These are phyloP conservation scores for Scaptomyza graminum DNA, from an alignment of 1,140 invertebrate genomes.

Conservation along the genomic window DNA sequence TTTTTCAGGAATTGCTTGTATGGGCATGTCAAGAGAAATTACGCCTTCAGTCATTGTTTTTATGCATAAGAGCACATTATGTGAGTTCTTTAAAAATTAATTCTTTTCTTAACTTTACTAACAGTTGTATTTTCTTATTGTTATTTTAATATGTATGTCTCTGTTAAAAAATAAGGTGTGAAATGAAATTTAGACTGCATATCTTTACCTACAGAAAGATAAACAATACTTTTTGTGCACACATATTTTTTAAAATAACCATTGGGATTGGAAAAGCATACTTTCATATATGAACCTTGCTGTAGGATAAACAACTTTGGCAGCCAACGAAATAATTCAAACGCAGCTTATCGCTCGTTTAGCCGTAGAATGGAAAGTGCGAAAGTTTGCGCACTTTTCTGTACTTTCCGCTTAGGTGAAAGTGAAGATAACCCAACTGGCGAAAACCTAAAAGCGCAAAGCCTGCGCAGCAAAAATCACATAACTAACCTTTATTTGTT, in stretches of 20 bases:
- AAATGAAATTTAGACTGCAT: background rate
- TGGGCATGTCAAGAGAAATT: too few relatives aligned
- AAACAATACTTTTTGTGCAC: background rate
- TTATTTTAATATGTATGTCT: too few relatives aligned
- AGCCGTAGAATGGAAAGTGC: slow-evolving; percentile 38
- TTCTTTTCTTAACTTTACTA: too few relatives aligned
- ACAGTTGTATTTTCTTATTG: too few relatives aligned
- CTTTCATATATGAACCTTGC: background rate
- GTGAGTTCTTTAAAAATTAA: too few relatives aligned
- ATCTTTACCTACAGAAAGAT: background rate
- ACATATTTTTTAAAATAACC: background rate
- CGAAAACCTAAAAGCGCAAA: background rate
- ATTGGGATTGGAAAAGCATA: background rate
- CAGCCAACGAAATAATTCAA: slow-evolving; percentile 69
- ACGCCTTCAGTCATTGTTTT: too few relatives aligned
- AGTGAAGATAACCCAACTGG: slow-evolving; percentile 49
- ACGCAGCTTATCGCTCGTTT: slow-evolving; percentile 59
- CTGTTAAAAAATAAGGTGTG: too few relatives aligned
- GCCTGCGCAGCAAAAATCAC: slow-evolving; percentile 5
- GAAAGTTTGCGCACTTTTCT: slow-evolving; percentile 58
- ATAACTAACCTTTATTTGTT: slow-evolving; percentile 74
- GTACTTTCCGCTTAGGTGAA: slow-evolving; percentile 7
- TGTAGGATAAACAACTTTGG: slow-evolving; percentile 38
- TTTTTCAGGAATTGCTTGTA: too few relatives aligned
- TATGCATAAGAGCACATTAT: too few relatives aligned